Conservation (phyloP, 2,113 vertebrate species). For the Xiphorhynchus elegans region DNA sequence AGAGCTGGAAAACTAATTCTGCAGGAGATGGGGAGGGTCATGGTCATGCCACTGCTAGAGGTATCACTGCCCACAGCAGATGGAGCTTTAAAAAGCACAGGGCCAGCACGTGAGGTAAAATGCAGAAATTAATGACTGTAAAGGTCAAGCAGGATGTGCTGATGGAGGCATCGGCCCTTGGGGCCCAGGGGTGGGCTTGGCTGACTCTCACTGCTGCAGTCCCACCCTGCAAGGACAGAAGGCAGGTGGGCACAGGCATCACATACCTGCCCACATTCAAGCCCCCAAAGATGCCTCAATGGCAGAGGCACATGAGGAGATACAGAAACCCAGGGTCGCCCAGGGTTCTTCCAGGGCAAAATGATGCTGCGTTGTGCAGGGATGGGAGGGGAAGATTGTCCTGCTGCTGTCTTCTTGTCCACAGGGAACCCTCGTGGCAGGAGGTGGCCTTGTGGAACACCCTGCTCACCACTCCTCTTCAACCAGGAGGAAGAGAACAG, state of each 20-base stretch:
- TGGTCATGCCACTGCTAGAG: fast-evolving
- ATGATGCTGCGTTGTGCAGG: background rate
- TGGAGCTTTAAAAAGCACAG: background rate
- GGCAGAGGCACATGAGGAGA: background rate
- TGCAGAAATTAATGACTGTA: background rate
- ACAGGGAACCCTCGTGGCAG: background rate
- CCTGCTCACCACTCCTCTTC: fast-evolving
- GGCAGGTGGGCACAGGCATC: background rate
- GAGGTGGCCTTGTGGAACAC: background rate
- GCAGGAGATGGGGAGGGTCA: background rate
- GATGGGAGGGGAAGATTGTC: background rate
- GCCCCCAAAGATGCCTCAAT: background rate
- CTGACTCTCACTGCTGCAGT: background rate
- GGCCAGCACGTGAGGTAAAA: background rate
- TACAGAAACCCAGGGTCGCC: background rate
- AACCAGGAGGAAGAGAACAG: background rate
- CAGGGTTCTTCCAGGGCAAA: background rate
- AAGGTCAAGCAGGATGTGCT: background rate
- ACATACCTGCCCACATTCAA: background rate
- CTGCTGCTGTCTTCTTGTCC: background rate
- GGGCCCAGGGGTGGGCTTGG: background rate
- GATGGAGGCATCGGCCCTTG: fast-evolving
- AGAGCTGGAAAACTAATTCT: background rate
- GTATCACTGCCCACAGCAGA: background rate
- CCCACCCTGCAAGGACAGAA: background rate